Evolutionary conservation across 1,140 invertebrate genomes (phyloP), one percentile per base, ranked within the genome.

Genomic region (Habropoda laboriosa): DNA sequence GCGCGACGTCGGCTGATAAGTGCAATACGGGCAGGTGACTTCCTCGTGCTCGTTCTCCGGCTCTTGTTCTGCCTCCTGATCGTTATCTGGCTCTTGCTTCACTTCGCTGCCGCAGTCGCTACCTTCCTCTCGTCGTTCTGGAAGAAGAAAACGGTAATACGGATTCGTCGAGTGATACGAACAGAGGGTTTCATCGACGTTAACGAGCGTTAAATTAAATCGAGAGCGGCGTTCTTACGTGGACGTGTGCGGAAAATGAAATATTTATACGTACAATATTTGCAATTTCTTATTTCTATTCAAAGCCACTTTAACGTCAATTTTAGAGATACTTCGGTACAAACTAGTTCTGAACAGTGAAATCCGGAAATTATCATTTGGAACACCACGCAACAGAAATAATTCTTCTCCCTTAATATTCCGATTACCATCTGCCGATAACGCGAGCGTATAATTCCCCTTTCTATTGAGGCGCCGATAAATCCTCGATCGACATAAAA

Each of bases 81-180:
- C 91, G 92, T 94, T 95, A 82, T 94, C 95, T 83, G 94, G 94
- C 83, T 96, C 95, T 89, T 95, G 94, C 73, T 94, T 95, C 63
- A 95, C 90, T 88, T 95, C 91, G 86, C 90, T 92, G 53, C 89
- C 89, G 78, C 91, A 92, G n/a, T 92, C 91, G 77, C 89, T 92
- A 79, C 89, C 91, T 35, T 94, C 94, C 84, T 95, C 94, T 89
- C 94, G 94, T 88, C 92, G 93, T 92, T 95, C 95, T 95, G 93
- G 67, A 94, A 92, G n/a, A 42, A 38, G 0, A 4, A 53, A 18
- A 47, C 30, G 32, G 18, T 5, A 63, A 71, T 18, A 42, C 10
- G 45, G 10, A 35, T 47, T 70, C 61, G 60, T 21, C 32, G 21
- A 2, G 12, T n/a, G 58, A 47, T 66, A n/a, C n/a, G n/a, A n/a